phyloP scores from a whole-genome alignment of 2,797 vertebrate species.

The Aldrovandia affinis region DNA sequence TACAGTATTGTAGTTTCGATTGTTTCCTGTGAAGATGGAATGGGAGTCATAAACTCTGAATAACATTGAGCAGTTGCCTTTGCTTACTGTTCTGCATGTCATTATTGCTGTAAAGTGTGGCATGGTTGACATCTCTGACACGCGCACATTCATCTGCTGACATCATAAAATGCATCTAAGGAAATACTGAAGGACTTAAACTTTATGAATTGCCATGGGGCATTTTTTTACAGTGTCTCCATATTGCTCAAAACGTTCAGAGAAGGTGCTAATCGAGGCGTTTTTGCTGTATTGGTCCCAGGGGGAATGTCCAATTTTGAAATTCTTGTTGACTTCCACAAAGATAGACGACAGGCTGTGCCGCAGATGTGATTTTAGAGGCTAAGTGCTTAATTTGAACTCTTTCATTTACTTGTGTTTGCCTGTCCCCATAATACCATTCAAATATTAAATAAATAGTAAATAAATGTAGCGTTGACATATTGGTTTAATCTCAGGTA shows the following conservation, averaged over 20 bases:
- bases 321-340: conserved; percentile 39
- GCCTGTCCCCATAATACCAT: too few species aligned
- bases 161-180: background rate
- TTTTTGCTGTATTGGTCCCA: background rate
- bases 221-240: background rate
- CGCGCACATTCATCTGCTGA: background rate
- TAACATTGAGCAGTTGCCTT: background rate
- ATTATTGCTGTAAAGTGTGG: background rate
- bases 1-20: background rate
- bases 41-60: background rate
- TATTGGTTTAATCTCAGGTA: background rate
- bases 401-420: too few species aligned
- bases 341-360: background rate
- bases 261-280: background rate
- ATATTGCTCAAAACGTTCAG: background rate
- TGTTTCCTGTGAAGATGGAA: background rate
- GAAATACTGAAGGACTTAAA: background rate
- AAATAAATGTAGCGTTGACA: too few species aligned
- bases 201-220: background rate
- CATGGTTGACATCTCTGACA: background rate
- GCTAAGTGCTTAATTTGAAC: too few species aligned
- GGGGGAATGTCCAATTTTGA: conserved; percentile 35
- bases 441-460: too few species aligned
- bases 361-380: background rate
- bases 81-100: background rate